Base-by-base conservation (phyloP, 2,797 vertebrate genomes). In the Galagoides demidoff region DNA sequence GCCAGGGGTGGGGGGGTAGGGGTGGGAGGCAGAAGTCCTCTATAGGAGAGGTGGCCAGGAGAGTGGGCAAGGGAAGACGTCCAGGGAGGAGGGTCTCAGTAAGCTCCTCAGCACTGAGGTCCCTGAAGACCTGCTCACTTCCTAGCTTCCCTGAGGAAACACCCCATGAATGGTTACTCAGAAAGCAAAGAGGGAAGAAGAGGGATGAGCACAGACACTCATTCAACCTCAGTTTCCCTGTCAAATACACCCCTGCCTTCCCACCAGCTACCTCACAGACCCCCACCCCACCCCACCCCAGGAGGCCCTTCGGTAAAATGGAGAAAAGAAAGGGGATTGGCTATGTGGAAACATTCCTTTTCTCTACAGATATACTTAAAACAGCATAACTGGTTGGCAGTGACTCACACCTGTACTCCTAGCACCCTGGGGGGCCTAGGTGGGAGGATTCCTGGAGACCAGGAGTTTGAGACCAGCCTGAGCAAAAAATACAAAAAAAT, bases 181-280 rank as follows among this genome's bases (percentile, higher is more conserved):
- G 84, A 49, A 84, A 39, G n/a, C 49, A 71, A 78, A 82, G 57
- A 31, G 49, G n/a, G 45, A 84, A 57, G 55, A 81, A 4, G 9
- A 1, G 2, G 45, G 31, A 55, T 13, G 27, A 29, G 7, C 85
- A 55, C 14, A 45, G 64, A 84, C 11, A 29, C 22, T 12, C 52
- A 68, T 57, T 29, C 13, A 52, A 39, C 22, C 64, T 16, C 19
- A 52, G 19, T 16, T 25, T 70, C 37, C 76, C n/a, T 13, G 23
- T 34, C 43, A 61, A 20, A 14, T 3, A 70, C 37, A 23, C 8
- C 57, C 10, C 1, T 0, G 13, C 45, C 63, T 49, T 74, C 61
- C 66, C 31, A 8, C 20, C 0, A 3, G 29, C 0, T 3, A 39
- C 25, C 13, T 6, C 45, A 3, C 0, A 39, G 83, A 37, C 13